Evolutionary conservation across 2,888 invertebrate species (phyloP).

Genomic region (Mesorhabditis spiculigera): DNA sequence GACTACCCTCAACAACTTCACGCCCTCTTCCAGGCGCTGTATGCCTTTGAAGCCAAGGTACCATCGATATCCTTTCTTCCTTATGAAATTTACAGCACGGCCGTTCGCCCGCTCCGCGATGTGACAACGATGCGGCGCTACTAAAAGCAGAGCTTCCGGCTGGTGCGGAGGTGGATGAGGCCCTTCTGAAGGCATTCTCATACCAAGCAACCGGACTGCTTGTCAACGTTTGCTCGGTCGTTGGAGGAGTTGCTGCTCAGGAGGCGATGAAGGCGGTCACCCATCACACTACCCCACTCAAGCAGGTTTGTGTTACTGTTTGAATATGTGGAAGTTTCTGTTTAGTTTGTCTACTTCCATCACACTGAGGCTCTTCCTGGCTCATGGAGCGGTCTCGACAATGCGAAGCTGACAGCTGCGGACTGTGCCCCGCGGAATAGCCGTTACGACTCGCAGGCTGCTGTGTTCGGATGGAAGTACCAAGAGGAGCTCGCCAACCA

Average conservation of each 20-base stretch:
- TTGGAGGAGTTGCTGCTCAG: slow-evolving; percentile 94
- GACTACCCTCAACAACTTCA: slow-evolving; percentile 85
- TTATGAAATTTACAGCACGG: slow-evolving; percentile 16
- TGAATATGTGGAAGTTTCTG: slow-evolving; percentile 93
- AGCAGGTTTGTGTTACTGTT: slow-evolving; percentile 64
- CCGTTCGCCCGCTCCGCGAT: slow-evolving; percentile 32
- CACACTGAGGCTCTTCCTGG: slow-evolving; percentile 88
- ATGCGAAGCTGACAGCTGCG: slow-evolving; percentile 67
- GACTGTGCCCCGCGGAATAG: slow-evolving; percentile 69
- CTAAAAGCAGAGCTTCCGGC: slow-evolving; percentile 34
- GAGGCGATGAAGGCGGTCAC: slow-evolving; percentile 79
- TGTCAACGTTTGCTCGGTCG: slow-evolving; percentile 75
- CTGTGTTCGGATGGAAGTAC: slow-evolving; percentile 86
- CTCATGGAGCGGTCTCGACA: slow-evolving; percentile 60
- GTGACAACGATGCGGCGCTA: slow-evolving; percentile 27
- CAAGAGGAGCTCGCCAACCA: slow-evolving; percentile 77
- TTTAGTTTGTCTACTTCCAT: slow-evolving; percentile 69
- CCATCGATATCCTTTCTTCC: background rate
- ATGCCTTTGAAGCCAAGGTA: slow-evolving; percentile 67
- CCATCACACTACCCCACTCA: slow-evolving; percentile 54
- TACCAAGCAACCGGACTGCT: slow-evolving; percentile 60
- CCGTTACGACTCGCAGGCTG: slow-evolving; percentile 78
- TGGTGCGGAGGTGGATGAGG: slow-evolving; percentile 28
- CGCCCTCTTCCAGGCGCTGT: slow-evolving; percentile 78
- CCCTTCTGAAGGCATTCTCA: slow-evolving; percentile 32